Evolutionary conservation across 2,888 invertebrate species (phyloP).

Genomic region (Ormyrus thymus): DNA sequence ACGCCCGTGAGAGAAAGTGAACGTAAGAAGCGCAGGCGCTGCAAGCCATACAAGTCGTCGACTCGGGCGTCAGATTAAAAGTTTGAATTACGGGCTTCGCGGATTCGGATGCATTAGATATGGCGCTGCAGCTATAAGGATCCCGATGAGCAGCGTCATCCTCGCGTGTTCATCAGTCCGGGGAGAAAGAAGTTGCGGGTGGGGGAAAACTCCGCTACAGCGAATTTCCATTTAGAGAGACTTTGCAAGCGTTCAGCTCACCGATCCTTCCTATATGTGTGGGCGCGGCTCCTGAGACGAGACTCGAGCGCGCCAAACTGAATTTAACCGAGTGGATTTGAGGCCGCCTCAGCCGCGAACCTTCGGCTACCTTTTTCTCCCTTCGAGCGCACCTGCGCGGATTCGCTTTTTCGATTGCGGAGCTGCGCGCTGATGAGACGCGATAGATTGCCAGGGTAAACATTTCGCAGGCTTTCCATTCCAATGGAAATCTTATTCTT

Average conservation of each 20-base stretch:
- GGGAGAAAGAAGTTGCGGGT: slow-evolving; percentile 16
- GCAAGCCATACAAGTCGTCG: slow-evolving; percentile 18
- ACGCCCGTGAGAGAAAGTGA: slow-evolving; percentile 17
- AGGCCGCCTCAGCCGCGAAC: neutral
- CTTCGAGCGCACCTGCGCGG: neutral
- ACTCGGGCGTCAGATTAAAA: slow-evolving; percentile 46
- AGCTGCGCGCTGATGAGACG: slow-evolving; percentile 1
- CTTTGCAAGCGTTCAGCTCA: slow-evolving; percentile 57
- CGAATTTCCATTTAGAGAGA: slow-evolving; percentile 69
- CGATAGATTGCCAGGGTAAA: slow-evolving; percentile 32
- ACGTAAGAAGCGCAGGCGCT: slow-evolving; percentile 30
- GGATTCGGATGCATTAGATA: slow-evolving; percentile 19
- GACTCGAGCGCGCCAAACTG: slow-evolving; percentile 29
- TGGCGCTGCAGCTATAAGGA: neutral
- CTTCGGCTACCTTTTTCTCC: neutral
- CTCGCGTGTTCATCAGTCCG: neutral
- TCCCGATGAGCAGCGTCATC: no score
- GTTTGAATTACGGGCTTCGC: slow-evolving; percentile 44
- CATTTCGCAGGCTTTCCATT: neutral
- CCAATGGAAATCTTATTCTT: slow-evolving; percentile 14
- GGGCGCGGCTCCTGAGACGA: slow-evolving; percentile 19
- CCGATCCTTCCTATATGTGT: neutral
- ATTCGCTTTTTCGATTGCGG: slow-evolving; percentile 12
- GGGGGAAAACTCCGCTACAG: slow-evolving; percentile 63
- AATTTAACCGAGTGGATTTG: slow-evolving; percentile 27